Percentiles rank a stretch among this genome's conserved stretches.
These are phyloP conservation scores for Parus major DNA, from an alignment of 2,113 vertebrate genomes.

Conservation along the genomic window DNA sequence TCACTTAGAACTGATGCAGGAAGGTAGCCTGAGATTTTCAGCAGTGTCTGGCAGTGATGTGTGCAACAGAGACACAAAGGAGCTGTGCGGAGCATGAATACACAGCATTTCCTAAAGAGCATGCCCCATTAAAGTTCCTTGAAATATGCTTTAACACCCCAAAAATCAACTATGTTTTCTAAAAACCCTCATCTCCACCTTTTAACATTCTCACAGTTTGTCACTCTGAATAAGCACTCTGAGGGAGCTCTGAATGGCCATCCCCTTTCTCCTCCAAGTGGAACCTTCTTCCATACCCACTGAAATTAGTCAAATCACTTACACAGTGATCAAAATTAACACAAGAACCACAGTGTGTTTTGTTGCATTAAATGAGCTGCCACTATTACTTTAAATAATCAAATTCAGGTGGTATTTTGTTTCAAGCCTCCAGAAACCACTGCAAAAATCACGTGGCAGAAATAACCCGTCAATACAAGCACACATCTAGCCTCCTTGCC, in stretches of 20 bases:
- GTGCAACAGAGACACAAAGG: background rate
- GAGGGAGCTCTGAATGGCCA: background rate
- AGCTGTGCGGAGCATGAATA: background rate
- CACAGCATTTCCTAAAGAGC: background rate
- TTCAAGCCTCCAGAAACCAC: background rate
- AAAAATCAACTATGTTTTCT: background rate
- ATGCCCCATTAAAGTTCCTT: background rate
- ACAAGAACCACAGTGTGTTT: background rate
- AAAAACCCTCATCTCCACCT: background rate
- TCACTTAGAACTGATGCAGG: background rate
- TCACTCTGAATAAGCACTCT: accelerated
- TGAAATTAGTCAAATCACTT: background rate
- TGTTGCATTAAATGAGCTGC: background rate
- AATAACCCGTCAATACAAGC: background rate
- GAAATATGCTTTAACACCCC: background rate
- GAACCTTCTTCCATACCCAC: background rate
- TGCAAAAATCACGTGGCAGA: background rate
- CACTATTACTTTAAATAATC: background rate
- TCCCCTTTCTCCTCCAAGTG: background rate
- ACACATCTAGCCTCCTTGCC: background rate
- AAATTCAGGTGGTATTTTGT: background rate
- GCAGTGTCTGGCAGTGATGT: background rate
- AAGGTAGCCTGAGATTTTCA: background rate
- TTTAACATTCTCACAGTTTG: background rate
- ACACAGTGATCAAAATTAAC: background rate